Evolutionary conservation across 2,113 vertebrate genomes (phyloP).

Genomic region (Blennius ocellaris): DNA sequence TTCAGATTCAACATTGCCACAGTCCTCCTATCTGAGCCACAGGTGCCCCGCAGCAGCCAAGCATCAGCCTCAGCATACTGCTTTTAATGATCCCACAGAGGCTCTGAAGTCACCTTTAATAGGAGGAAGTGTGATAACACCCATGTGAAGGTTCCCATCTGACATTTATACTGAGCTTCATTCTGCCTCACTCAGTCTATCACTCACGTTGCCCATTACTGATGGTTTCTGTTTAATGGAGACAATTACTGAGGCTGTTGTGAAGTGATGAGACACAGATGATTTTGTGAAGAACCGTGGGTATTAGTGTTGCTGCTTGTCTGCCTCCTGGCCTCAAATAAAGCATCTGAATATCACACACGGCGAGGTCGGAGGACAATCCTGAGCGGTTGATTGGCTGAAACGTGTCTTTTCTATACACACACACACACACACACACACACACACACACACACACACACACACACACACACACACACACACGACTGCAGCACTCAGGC

Average conservation of each 20-base stretch:
- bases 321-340: background rate
- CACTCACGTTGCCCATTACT: slow-evolving; percentile 50
- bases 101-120: slow-evolving; percentile 64
- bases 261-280: slow-evolving; percentile 40
- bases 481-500: slow-evolving; percentile 25
- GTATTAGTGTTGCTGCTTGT: background rate
- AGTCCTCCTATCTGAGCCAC: slow-evolving; percentile 29
- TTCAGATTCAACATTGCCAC: background rate
- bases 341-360: no score
- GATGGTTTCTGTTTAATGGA: slow-evolving; percentile 51
- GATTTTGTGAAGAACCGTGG: slow-evolving; percentile 13
- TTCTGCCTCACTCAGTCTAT: slow-evolving; percentile 42
- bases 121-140: slow-evolving; percentile 67
- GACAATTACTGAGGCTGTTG: slow-evolving; percentile 49
- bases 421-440: no score
- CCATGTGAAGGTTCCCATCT: slow-evolving; percentile 61
- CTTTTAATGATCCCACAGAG: slow-evolving; percentile 62
- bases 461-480: background rate
- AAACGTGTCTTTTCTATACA: slow-evolving; percentile 26
- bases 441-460: no score
- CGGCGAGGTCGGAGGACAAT: slow-evolving; percentile 5
- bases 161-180: slow-evolving; percentile 58
- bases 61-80: slow-evolving; percentile 35
- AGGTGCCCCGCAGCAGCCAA: slow-evolving; percentile 42
- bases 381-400: slow-evolving; percentile 28